Evolutionary conservation across 2,888 invertebrate species (phyloP).

Genomic region (Scaptomyza tumidula): DNA sequence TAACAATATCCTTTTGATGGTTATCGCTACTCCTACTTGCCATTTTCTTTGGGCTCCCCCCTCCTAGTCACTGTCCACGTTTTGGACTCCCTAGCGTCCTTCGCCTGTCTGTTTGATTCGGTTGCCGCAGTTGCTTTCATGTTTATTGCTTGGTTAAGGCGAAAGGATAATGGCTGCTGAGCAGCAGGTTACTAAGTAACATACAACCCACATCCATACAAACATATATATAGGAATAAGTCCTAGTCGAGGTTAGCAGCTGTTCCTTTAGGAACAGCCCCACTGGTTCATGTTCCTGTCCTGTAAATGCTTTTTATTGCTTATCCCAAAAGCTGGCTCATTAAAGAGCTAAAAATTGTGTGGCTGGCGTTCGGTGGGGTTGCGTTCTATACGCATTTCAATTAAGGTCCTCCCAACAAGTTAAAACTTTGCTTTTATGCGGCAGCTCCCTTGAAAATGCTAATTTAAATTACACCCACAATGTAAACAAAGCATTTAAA

Average conservation of each 20-base stretch:
- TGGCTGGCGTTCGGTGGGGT: slow-evolving; percentile 39
- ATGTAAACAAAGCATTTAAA: slow-evolving; percentile 29
- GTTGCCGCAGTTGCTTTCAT: slow-evolving; percentile 79
- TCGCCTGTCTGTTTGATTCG: slow-evolving; percentile 58
- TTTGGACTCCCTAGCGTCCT: slow-evolving; percentile 16
- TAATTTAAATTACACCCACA: slow-evolving; percentile 53
- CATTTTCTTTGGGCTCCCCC: slow-evolving; percentile 9
- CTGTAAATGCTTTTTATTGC: slow-evolving; percentile 44
- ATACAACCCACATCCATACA: slow-evolving; percentile 16
- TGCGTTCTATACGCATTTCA: slow-evolving; percentile 36
- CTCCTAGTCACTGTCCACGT: not conserved
- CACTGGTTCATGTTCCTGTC: slow-evolving; percentile 23
- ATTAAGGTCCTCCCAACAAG: slow-evolving; percentile 40
- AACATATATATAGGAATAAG: slow-evolving; percentile 1
- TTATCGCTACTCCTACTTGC: slow-evolving; percentile 74
- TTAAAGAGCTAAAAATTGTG: slow-evolving; percentile 37
- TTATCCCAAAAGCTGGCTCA: slow-evolving; percentile 48
- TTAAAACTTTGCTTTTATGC: slow-evolving; percentile 45
- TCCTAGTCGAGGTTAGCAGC: slow-evolving; percentile 21
- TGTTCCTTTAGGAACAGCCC: slow-evolving; percentile 35
- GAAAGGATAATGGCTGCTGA: slow-evolving; percentile 69
- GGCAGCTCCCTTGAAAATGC: slow-evolving; percentile 23
- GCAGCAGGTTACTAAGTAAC: slow-evolving; percentile 52
- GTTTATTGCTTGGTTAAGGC: slow-evolving; percentile 79
- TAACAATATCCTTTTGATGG: slow-evolving; percentile 84